Evolutionary conservation across 1,140 invertebrate species (phyloP), one percentile per base, ranked within the genome.

Genomic region (Pseudachorutes palmiensis): DNA sequence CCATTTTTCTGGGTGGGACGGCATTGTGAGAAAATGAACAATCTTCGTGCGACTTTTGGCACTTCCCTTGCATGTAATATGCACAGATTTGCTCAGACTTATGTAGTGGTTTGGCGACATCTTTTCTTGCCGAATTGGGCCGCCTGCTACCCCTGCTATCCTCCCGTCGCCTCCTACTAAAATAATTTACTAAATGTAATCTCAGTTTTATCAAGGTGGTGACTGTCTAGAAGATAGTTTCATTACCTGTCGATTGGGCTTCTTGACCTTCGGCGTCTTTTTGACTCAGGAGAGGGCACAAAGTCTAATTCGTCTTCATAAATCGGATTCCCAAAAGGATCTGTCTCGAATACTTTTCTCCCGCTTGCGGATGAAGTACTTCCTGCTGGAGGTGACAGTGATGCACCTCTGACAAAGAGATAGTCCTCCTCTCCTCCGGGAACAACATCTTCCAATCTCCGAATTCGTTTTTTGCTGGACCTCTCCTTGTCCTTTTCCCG

Each of bases 41-140:
- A 51, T 87, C 86, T 62, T 87, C 85, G 64, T 90, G 89, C 79
- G 81, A 79, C 80, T 88, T 86, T 75, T 88, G 85, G 79, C 91
- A 92, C 80, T 92, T 92, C 64, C 91, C 91, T 80, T 93, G 90
- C 83, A 91, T 86, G 75, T 84, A 93, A 80, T 89, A 89, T 64
- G 87, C 83, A 76, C 91, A 93, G 64, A 89, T 84, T 3, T 84
- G 81, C 62, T 88, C 84, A 1, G 82, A 78, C 75, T 88, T 86
- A 31, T 71, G 70, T 60, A 62, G 69, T 58, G 68, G 67, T 45
- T 70, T 69, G 30, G 78, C 80, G 28, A 66, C 65, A 49, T 72
- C 59, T 24, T 74, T 66, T 28, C 70, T 63, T 57, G 70, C 64
- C 79, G 74, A 2, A 76, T 76, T 41, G 80, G 70, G 60, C 73